Evolutionary conservation across 2,888 invertebrate genomes (phyloP).

Genomic region (Trichogramma evanescens): DNA sequence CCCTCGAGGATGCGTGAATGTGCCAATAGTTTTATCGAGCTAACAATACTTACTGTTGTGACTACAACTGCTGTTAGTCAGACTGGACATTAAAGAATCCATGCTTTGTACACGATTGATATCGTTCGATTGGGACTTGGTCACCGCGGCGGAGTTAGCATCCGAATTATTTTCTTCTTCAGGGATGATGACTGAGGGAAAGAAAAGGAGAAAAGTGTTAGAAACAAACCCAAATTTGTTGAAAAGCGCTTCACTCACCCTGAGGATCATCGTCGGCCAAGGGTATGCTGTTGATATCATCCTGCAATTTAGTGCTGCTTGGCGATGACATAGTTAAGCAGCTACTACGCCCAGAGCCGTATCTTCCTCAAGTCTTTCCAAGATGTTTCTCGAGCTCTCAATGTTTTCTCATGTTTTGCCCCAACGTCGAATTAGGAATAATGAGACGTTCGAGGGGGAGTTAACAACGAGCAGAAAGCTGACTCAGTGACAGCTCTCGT

Average conservation of each 20-base stretch:
- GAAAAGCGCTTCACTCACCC: constrained; percentile 49
- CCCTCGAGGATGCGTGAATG: constrained; percentile 2
- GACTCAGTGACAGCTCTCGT: too few relatives aligned
- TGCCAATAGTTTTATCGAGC: neutral
- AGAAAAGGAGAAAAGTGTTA: neutral
- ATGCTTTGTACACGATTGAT: constrained; percentile 76
- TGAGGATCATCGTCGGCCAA: constrained; percentile 89
- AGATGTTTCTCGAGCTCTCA: too few relatives aligned
- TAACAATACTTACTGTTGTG: constrained; percentile 53
- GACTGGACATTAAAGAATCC: constrained; percentile 83
- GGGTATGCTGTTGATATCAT: constrained; percentile 75
- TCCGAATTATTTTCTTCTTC: constrained; percentile 60
- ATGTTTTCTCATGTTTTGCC: too few relatives aligned
- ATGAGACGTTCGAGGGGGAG: too few relatives aligned
- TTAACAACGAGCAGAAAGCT: too few relatives aligned
- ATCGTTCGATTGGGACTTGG: constrained; percentile 55
- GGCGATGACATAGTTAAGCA: constrained; percentile 25
- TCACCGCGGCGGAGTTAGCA: constrained; percentile 39
- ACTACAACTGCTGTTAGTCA: constrained; percentile 81
- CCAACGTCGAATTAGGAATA: too few relatives aligned
- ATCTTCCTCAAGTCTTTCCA: too few relatives aligned
- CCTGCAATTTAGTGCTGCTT: constrained; percentile 59
- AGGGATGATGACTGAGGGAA: constrained; percentile 66
- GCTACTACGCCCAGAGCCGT: too few relatives aligned
- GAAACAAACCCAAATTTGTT: neutral